phyloP scores from a whole-genome alignment of 2,888 invertebrate genomes.

The Drosophila koepferae region DNA sequence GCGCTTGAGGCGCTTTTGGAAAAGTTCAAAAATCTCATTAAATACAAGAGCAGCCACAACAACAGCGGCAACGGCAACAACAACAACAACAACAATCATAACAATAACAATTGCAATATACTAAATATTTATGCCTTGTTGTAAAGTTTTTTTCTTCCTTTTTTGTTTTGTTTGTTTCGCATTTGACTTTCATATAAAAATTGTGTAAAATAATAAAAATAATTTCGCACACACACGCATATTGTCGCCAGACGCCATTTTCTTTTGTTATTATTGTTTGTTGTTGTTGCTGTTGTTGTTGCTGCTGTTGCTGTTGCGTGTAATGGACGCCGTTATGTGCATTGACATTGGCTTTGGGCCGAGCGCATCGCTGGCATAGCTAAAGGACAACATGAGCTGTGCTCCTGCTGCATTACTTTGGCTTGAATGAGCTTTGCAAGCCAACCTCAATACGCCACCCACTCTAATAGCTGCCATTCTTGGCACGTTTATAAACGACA shows the following conservation, averaged over 20 bases:
- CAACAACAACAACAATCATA: slow-evolving; percentile 28
- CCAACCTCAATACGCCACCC: background rate
- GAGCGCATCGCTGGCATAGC: slow-evolving; percentile 16
- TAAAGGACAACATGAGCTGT: background rate
- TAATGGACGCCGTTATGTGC: slow-evolving; percentile 75
- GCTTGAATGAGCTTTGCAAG: slow-evolving; percentile 60
- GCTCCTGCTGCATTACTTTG: slow-evolving; percentile 65
- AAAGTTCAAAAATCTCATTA: slow-evolving; percentile 80
- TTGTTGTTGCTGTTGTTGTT: slow-evolving; percentile 49
- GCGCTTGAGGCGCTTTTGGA: slow-evolving; percentile 72
- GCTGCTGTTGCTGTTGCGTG: slow-evolving; percentile 60
- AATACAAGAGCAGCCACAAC: slow-evolving; percentile 51
- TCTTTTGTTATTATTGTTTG: slow-evolving; percentile 47
- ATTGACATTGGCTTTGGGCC: slow-evolving; percentile 57
- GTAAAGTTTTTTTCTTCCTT: slow-evolving; percentile 63
- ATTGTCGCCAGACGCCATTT: slow-evolving; percentile 74
- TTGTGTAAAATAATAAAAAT: slow-evolving; percentile 80
- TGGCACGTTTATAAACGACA: slow-evolving; percentile 50
- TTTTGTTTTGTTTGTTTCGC: slow-evolving; percentile 60
- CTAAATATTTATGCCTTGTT: slow-evolving; percentile 74
- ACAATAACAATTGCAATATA: slow-evolving; percentile 63
- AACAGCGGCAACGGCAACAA: slow-evolving; percentile 45
- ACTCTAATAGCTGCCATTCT: background rate
- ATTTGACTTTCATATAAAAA: slow-evolving; percentile 68
- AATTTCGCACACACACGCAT: slow-evolving; percentile 58